Evolutionary conservation across 1,140 invertebrate genomes (phyloP).

Genomic region (Ruditapes philippinarum): DNA sequence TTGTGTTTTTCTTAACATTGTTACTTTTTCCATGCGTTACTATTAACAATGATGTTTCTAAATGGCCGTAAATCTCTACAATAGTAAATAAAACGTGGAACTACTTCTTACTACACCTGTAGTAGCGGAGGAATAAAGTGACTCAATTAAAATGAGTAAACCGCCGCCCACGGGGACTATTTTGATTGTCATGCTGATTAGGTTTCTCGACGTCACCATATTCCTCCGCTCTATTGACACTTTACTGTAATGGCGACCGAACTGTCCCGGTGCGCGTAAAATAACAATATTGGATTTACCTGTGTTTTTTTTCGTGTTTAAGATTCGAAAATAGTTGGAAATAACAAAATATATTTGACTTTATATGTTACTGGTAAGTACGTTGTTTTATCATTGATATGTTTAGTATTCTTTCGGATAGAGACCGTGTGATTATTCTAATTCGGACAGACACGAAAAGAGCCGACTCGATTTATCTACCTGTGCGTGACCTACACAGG

Average conservation of each 20-base stretch:
- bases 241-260: conserved; percentile 64
- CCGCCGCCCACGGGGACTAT: conserved; percentile 50
- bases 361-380: conserved; percentile 37
- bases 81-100: too few relatives aligned
- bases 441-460: conserved; percentile 34
- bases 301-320: conserved; percentile 50
- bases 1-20: too few relatives aligned
- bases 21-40: too few relatives aligned
- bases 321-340: conserved; percentile 20
- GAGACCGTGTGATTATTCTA: conserved; percentile 1
- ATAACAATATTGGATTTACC: conserved; percentile 55
- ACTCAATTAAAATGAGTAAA: conserved; percentile 37
- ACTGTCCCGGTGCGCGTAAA: conserved; percentile 16
- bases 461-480: conserved; percentile 54
- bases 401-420: neutral
- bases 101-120: conserved; percentile 69
- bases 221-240: conserved; percentile 67
- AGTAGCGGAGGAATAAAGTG: conserved; percentile 64
- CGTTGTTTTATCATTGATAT: neutral
- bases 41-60: too few relatives aligned
- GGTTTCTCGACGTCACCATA: conserved; percentile 56
- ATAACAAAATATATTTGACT: neutral
- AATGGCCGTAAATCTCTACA: too few relatives aligned
- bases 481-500: conserved; percentile 65
- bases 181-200: conserved; percentile 66